These are phyloP conservation scores for Taenaris catops DNA, from an alignment of 2,888 invertebrate species.

Conservation along the genomic window DNA sequence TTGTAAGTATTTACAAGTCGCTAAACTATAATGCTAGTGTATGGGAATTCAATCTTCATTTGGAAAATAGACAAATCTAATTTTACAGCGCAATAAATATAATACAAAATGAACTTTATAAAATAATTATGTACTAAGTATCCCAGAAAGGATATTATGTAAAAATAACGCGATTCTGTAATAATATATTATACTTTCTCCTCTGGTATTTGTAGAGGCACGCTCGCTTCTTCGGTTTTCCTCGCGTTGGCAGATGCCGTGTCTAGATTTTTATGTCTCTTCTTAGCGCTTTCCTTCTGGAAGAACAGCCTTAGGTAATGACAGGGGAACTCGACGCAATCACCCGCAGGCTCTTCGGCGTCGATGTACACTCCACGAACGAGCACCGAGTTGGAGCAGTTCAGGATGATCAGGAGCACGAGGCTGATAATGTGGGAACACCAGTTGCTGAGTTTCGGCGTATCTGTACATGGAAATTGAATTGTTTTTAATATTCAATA, in stretches of 20 bases:
- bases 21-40: too few species aligned
- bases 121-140: too few species aligned
- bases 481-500: too few species aligned
- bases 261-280: constrained; percentile 62
- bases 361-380: constrained; percentile 94
- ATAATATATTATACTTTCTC: constrained; percentile 66
- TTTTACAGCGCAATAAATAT: too few species aligned
- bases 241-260: constrained; percentile 42
- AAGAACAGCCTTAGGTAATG: constrained; percentile 90
- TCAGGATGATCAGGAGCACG: constrained; percentile 86
- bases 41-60: too few species aligned
- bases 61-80: too few species aligned
- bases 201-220: constrained; percentile 59
- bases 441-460: constrained; percentile 88
- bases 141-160: too few species aligned
- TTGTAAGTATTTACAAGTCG: too few species aligned
- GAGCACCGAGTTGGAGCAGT: constrained; percentile 92
- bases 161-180: too few species aligned
- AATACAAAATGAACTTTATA: too few species aligned
- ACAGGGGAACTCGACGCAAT: constrained; percentile 91
- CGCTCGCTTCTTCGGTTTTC: constrained; percentile 53
- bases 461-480: constrained; percentile 65
- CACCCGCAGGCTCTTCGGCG: constrained; percentile 90
- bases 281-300: constrained; percentile 83
- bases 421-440: constrained; percentile 88